A percentile compares a stretch with the other conserved stretches of the same genome.
phyloP scores from a whole-genome alignment of 1,140 invertebrate genomes.

The Halesus radiatus region DNA sequence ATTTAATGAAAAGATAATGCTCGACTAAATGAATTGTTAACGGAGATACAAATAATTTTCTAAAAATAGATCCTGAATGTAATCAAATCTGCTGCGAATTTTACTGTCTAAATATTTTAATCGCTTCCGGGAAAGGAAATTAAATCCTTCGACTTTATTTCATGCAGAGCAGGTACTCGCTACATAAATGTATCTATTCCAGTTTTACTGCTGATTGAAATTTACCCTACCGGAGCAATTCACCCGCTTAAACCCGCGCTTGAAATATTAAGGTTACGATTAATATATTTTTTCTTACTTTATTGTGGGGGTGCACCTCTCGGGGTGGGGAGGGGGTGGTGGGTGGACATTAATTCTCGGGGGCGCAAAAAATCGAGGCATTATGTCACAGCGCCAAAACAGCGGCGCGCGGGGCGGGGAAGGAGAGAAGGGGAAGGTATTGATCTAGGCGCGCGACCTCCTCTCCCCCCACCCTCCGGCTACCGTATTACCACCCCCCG shows the following conservation, averaged over 20 bases:
- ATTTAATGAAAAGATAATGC: not conserved
- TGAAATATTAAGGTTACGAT: conserved; percentile 34
- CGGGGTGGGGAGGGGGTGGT: not conserved
- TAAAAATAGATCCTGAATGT: too few relatives aligned
- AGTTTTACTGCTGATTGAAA: conserved; percentile 30
- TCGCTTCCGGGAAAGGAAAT: not conserved
- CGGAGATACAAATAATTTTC: too few relatives aligned
- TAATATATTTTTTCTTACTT: conserved; percentile 21
- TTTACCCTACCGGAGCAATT: not conserved
- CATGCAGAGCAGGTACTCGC: not conserved
- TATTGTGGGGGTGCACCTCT: not conserved
- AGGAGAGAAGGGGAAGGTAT: conserved; percentile 68
- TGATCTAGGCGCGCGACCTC: conserved; percentile 65
- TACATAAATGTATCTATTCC: not conserved
- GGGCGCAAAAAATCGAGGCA: conserved; percentile 53
- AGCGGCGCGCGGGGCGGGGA: conserved; percentile 56
- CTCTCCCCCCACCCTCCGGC: not conserved
- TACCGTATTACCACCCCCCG: not conserved
- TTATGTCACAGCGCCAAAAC: conserved; percentile 61
- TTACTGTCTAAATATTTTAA: too few relatives aligned
- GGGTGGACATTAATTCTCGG: conserved; percentile 30
- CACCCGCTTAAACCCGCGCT: conserved; percentile 10
- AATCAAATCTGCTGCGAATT: too few relatives aligned
- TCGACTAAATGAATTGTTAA: not conserved
- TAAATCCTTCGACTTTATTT: not conserved